Evolutionary conservation across 1,140 invertebrate genomes (phyloP).

Genomic region (Lysiphlebus fabarum): DNA sequence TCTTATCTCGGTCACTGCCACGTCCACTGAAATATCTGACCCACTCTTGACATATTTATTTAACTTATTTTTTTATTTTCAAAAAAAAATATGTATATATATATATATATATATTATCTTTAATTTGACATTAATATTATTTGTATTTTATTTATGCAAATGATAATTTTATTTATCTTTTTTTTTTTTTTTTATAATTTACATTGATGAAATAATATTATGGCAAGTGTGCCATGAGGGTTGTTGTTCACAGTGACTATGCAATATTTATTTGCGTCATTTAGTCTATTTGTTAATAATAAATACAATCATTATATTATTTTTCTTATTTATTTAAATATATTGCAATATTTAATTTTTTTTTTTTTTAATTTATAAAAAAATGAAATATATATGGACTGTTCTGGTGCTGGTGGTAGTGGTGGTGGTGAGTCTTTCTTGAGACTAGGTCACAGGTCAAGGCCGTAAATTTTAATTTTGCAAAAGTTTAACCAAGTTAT

Average conservation of each 20-base stretch:
- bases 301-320: too few relatives aligned
- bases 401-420: too few relatives aligned
- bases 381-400: slow-evolving; percentile 35
- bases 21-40: neutral
- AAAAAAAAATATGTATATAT: too few relatives aligned
- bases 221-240: too few relatives aligned
- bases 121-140: slow-evolving; percentile 31
- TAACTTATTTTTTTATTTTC: too few relatives aligned
- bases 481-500: neutral
- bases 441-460: slow-evolving; percentile 49
- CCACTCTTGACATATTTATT: too few relatives aligned
- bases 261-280: neutral
- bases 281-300: too few relatives aligned
- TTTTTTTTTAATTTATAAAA: slow-evolving; percentile 22
- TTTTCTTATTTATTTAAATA: neutral
- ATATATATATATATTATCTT: slow-evolving; percentile 28
- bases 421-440: slow-evolving; percentile 15
- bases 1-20: slow-evolving; percentile 10
- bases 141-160: too few relatives aligned
- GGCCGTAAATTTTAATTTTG: slow-evolving; percentile 35
- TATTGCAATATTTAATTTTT: neutral
- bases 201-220: too few relatives aligned
- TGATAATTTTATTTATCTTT: too few relatives aligned
- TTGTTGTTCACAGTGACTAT: too few relatives aligned
- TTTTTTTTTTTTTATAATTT: too few relatives aligned